These are phyloP conservation scores for Pipistrellus nathusii DNA, from an alignment of 2,797 vertebrate species.

Conservation along the genomic window DNA sequence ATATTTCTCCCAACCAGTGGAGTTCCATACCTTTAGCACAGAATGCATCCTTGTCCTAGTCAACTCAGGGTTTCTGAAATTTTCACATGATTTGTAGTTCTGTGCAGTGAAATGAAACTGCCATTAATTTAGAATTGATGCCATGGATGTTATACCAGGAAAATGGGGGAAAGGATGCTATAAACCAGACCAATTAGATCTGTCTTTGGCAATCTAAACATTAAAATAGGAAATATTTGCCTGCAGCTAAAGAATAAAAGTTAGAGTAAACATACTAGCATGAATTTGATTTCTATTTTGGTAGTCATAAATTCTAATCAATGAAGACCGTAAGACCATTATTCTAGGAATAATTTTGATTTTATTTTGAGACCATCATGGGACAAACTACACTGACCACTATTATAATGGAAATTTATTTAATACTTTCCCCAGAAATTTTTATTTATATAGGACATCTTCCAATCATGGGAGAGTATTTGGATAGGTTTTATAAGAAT, in stretches of 20 bases:
- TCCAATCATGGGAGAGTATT: slow-evolving; percentile 73
- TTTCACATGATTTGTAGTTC: not conserved
- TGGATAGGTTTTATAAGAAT: slow-evolving; percentile 67
- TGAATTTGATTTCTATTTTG: slow-evolving; percentile 64
- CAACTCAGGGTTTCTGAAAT: slow-evolving; percentile 5
- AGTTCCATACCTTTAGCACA: not conserved
- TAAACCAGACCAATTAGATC: not conserved
- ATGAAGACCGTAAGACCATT: slow-evolving; percentile 4
- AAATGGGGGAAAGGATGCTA: not conserved
- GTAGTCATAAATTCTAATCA: slow-evolving; percentile 62
- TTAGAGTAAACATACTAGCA: not conserved
- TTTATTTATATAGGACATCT: slow-evolving; percentile 74
- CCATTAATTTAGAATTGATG: slow-evolving; percentile 4
- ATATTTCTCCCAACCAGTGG: not conserved
- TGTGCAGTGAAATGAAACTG: slow-evolving; percentile 17
- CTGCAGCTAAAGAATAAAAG: slow-evolving; percentile 32
- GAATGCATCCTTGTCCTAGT: not conserved
- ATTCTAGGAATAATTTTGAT: slow-evolving; percentile 64
- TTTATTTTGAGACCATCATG: slow-evolving; percentile 68
- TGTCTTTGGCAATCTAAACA: slow-evolving; percentile 39
- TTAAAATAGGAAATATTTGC: slow-evolving; percentile 57
- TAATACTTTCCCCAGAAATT: slow-evolving; percentile 56
- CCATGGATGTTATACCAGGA: not conserved
- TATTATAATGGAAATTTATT: slow-evolving; percentile 66
- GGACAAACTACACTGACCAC: slow-evolving; percentile 25